Conservation (phyloP, 2,797 vertebrate genomes). For the Tinamus major region DNA sequence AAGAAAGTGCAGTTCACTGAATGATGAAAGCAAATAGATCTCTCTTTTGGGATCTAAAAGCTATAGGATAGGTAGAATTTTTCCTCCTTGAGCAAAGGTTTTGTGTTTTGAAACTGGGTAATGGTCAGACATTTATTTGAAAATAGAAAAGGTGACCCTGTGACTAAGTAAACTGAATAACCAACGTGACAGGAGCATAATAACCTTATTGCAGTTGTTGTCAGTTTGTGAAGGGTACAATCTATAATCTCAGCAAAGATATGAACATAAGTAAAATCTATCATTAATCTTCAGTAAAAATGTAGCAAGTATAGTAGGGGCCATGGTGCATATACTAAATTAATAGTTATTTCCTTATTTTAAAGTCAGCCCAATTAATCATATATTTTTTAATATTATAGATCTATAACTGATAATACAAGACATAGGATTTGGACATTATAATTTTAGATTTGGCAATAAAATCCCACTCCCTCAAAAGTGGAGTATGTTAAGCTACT, state of each 20-base stretch:
- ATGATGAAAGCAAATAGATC: background rate
- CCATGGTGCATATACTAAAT: background rate
- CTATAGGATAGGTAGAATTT: background rate
- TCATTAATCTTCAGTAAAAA: background rate
- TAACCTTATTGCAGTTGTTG: background rate
- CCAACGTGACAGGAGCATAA: background rate
- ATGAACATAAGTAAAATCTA: background rate
- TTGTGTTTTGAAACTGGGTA: background rate
- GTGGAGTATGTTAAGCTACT: background rate
- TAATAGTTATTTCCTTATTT: background rate
- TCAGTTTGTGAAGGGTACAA: background rate
- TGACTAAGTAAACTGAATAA: background rate
- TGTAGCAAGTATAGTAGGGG: background rate
- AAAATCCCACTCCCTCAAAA: background rate
- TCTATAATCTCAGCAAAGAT: background rate
- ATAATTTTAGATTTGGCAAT: background rate
- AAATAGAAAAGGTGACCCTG: background rate
- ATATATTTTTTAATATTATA: background rate
- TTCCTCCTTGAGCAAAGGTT: background rate
- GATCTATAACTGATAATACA: background rate
- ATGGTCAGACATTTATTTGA: background rate
- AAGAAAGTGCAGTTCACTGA: background rate
- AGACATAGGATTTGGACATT: background rate
- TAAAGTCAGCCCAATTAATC: background rate
- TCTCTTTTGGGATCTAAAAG: background rate